Evolutionary conservation across 1,140 invertebrate species (phyloP).

Genomic region (Eumeta japonica): DNA sequence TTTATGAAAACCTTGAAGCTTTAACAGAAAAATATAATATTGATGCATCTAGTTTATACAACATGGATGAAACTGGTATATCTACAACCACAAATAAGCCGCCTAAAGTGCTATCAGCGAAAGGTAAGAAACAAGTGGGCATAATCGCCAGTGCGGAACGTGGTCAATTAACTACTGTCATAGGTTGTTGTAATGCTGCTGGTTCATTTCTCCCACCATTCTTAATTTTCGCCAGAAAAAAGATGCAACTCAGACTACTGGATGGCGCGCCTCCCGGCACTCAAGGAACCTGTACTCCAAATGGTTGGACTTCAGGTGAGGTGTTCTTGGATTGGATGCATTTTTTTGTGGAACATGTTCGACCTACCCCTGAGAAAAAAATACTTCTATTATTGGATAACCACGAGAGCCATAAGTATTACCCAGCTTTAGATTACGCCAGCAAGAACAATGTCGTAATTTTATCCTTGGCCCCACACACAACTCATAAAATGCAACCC

Average conservation of each 20-base stretch:
- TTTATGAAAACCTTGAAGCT: conserved; percentile 18
- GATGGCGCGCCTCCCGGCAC: conserved; percentile 16
- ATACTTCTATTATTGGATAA: conserved; percentile 22
- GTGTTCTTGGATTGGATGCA: conserved; percentile 13
- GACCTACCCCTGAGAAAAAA: conserved; percentile 17
- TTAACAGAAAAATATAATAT: too few species aligned
- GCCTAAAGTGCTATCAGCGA: conserved; percentile 25
- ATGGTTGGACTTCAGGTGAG: conserved; percentile 18
- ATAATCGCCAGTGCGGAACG: conserved; percentile 20
- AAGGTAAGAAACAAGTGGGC: conserved; percentile 24
- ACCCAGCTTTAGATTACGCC: conserved; percentile 17
- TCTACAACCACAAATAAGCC: conserved; percentile 26
- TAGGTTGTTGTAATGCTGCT: conserved; percentile 14
- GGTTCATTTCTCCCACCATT: conserved; percentile 3
- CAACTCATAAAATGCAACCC: conserved; percentile 27
- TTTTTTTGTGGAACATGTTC: conserved; percentile 14
- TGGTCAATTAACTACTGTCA: conserved; percentile 19
- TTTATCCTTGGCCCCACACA: conserved; percentile 16
- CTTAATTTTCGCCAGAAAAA: too few species aligned
- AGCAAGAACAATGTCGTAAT: conserved; percentile 24
- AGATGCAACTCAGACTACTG: conserved; percentile 12
- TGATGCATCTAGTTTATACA: conserved; percentile 26
- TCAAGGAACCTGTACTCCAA: conserved; percentile 11
- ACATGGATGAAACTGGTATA: conserved; percentile 36
- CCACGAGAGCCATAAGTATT: conserved; percentile 10